Base-by-base conservation (phyloP, 1,140 invertebrate genomes). In the Centruroides sculpturatus region DNA sequence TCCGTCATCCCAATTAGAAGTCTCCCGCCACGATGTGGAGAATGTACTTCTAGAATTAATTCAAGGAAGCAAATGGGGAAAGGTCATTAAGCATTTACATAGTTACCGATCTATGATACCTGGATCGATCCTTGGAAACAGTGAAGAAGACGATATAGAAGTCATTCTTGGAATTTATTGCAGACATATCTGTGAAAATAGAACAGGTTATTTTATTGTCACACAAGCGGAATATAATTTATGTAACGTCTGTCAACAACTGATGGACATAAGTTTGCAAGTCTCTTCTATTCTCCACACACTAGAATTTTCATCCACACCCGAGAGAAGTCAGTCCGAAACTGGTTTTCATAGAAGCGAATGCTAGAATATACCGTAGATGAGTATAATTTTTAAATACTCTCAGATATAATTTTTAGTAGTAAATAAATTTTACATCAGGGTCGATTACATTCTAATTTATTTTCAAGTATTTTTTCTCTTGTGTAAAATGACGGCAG, bases 161-260 rank as follows among this genome's bases (percentile, higher is more conserved):
- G 80, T 80, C 9, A 78, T 85, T 57, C 75, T 86, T 50, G 83
- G 81, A 72, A 80, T 85, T 64, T 87, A 84, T 70, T 86, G 85
- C 68, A 80, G 78, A 66, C 79, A 84, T 66, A 70, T 85, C 59
- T 79, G 83, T 48, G 80, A 83, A 66, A 82, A 85, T 65, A 80
- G 80, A 73, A 75, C 80, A 65, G 83, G 84, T 83, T 74, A 72
- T 64, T 68, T 83, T 63, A 80, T 82, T 0, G 77, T 84, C 60
- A 82, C 81, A 3, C 75, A 78, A 13, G 72, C 78, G 0, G 80
- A 83, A 61, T 72, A 78, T 60, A 83, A 85, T 69, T 74, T 85
- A 64, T 76, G 75, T 4, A 80, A 83, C 59, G 78, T 84, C 49
- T 82, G 83, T 66, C 76, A 76, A 51, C 78, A 79, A 70, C 69